Evolutionary conservation across 2,113 vertebrate genomes (phyloP).

Genomic region (Gobius niger): DNA sequence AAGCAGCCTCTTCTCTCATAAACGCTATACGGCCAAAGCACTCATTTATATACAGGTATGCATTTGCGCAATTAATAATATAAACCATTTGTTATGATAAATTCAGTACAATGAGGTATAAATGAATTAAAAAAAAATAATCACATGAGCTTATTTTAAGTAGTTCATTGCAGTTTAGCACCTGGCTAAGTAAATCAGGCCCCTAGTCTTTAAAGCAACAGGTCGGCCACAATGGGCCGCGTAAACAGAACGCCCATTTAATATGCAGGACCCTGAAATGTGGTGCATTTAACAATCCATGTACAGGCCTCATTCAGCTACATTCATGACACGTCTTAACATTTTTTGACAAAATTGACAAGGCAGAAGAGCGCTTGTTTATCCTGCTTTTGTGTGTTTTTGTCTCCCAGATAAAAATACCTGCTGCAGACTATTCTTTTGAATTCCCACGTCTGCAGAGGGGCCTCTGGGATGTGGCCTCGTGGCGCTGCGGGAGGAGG

Average conservation of each 20-base stretch:
- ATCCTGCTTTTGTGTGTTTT: constrained; percentile 12
- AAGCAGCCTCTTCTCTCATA: too few relatives aligned
- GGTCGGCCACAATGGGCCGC: not conserved
- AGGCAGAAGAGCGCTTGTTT: constrained; percentile 20
- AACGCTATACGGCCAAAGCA: too few relatives aligned
- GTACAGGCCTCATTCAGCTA: constrained; percentile 41
- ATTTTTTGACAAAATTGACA: constrained; percentile 42
- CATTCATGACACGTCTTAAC: constrained; percentile 14
- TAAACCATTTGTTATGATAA: too few relatives aligned
- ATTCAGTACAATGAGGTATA: too few relatives aligned
- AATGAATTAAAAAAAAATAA: too few relatives aligned
- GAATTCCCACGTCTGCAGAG: constrained; percentile 44
- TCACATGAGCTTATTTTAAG: too few relatives aligned
- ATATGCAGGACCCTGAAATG: not conserved
- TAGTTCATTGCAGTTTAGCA: too few relatives aligned
- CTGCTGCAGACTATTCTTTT: constrained; percentile 32
- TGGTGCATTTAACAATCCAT: constrained; percentile 4
- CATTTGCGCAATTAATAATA: too few relatives aligned
- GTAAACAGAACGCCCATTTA: constrained; percentile 3
- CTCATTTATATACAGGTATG: too few relatives aligned
- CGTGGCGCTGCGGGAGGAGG: not conserved
- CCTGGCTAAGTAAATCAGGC: too few relatives aligned
- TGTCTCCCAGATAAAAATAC: constrained; percentile 38
- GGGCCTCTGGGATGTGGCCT: constrained; percentile 38
- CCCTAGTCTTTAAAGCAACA: not conserved